Conservation (phyloP, 2,888 invertebrate species). For the Noctua comes region DNA sequence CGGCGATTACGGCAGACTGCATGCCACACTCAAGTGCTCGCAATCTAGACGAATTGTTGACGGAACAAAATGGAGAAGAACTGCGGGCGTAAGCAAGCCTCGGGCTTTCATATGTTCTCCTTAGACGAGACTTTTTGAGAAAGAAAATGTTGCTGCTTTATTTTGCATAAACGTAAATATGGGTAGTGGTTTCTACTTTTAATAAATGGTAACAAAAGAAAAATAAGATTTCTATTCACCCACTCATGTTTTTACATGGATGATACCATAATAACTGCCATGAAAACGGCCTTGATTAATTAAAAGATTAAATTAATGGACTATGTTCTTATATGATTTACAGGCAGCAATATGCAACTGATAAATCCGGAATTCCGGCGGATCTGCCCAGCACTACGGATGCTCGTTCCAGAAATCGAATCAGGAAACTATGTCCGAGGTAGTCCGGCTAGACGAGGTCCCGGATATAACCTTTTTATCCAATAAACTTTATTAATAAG, state of each 20-base stretch:
- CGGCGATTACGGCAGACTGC: conserved; percentile 64
- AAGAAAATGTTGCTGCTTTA: conserved; percentile 28
- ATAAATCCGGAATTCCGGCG: conserved; percentile 18
- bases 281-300: neutral
- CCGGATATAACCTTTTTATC: conserved; percentile 27
- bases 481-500: conserved; percentile 26
- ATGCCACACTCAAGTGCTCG: conserved; percentile 65
- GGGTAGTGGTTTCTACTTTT: conserved; percentile 8
- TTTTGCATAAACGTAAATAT: conserved; percentile 3
- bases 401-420: conserved; percentile 24
- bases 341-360: neutral
- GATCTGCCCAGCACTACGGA: neutral
- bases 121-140: conserved; percentile 38
- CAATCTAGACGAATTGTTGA: conserved; percentile 67
- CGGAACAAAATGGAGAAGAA: conserved; percentile 61
- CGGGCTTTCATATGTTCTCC: conserved; percentile 58
- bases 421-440: conserved; percentile 25
- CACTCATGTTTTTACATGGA: conserved; percentile 6
- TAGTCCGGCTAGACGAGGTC: neutral
- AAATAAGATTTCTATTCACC: neutral
- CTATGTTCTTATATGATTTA: neutral
- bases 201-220: neutral
- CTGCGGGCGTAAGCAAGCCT: conserved; percentile 51
- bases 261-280: neutral
- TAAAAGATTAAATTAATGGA: neutral